Conservation (phyloP, 2,888 invertebrate species). For the Ganaspis brasiliensis region DNA sequence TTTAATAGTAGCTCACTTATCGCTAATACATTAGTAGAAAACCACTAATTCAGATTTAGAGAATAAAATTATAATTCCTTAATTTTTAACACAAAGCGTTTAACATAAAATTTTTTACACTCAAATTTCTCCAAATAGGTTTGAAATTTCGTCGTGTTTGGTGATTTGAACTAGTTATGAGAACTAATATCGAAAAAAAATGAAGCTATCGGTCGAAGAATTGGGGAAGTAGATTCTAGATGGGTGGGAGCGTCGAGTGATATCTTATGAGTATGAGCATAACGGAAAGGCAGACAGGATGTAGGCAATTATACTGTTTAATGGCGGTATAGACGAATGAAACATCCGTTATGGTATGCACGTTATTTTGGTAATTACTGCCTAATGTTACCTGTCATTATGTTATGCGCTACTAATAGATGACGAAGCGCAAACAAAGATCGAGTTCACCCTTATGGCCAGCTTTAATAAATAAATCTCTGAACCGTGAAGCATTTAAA, state of each 20-base stretch:
- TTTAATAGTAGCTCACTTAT: too few species aligned
- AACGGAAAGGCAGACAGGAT: constrained; percentile 72
- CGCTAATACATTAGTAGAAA: too few species aligned
- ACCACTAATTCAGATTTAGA: too few species aligned
- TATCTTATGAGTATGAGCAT: constrained; percentile 59
- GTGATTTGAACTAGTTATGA: too few species aligned
- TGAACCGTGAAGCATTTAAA: constrained; percentile 37
- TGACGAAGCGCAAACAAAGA: constrained; percentile 39
- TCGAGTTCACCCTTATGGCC: constrained; percentile 16
- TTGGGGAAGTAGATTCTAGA: constrained; percentile 47
- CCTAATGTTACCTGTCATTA: constrained; percentile 41
- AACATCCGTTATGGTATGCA: constrained; percentile 72
- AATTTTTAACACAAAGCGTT: too few species aligned
- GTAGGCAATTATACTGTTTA: constrained; percentile 76
- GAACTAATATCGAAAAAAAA: not conserved
- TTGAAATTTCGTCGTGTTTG: too few species aligned
- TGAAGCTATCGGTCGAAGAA: constrained; percentile 9
- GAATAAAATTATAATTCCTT: too few species aligned
- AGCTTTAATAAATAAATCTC: constrained; percentile 37
- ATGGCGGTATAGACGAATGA: constrained; percentile 72
- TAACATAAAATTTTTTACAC: too few species aligned
- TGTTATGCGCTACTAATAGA: constrained; percentile 41
- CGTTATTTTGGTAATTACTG: constrained; percentile 75
- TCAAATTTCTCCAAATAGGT: too few species aligned
- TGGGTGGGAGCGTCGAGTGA: constrained; percentile 53